Evolutionary conservation across 2,888 invertebrate species (phyloP), one percentile per base, ranked within the genome.

Genomic region (Hemicrepidius hirtus): DNA sequence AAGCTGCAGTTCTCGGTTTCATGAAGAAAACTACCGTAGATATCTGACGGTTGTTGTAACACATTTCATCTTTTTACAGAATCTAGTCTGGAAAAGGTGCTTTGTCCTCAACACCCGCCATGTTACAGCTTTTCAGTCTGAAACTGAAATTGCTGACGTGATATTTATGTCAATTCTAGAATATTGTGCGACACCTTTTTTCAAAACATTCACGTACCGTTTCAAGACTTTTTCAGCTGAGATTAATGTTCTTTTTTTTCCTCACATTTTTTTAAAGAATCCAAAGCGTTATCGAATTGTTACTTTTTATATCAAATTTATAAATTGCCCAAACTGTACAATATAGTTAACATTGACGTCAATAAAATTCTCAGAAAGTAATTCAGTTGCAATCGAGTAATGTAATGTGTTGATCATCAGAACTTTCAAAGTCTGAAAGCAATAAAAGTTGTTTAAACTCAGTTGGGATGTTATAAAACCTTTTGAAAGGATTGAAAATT

Each of bases 21-120:
- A 28, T 18, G 44, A 37, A 57, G 37, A 37, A 57, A 60, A 60
- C 44, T n/a, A 44, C 28, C 20, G 2, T 10, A 40, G 63, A 21
- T 44, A 40, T 28, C 24, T 62, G 44, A 44, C 44, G 62, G 13
- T 21, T 32, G 13, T 21, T 32, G 63, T 63, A 63, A 63, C 41
- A 24, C 63, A 63, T 63, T 63, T 63, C 44, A 63, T 63, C 28
- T 32, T n/a, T n/a, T n/a, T 32, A 18, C 16, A 49, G 28, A 64
- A 49, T 60, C n/a, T 6, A 12, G 13, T 35, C 57, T 53, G 35
- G 3, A 18, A 28, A 3, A 57, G 35, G 35, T 16, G 37, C 57
- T 57, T 57, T 57, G 35, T 57, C 18, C 46, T 20, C 18, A n/a
- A 10, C 20, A 46, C 46, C n/a, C 13, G 10, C 9, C 20, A 49